Base-by-base conservation (phyloP, 1,140 invertebrate genomes). In the Venustaconcha ellipsiformis region DNA sequence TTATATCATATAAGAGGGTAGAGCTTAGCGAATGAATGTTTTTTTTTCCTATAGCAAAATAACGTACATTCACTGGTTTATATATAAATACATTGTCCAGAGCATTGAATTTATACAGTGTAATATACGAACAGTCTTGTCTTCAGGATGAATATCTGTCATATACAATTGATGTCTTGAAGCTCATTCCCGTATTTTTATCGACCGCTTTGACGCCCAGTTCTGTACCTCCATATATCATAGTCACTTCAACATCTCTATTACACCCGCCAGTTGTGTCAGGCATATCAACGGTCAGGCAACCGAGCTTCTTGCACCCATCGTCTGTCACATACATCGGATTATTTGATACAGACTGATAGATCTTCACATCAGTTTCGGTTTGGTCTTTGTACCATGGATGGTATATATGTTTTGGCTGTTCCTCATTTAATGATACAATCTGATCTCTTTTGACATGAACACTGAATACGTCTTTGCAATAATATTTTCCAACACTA, bases 161-260 rank as follows among this genome's bases (percentile, higher is more conserved):
- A 8, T 37, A 37, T 26, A 26, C 26, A 26, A 26, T 26, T 26
- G 26, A 55, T 14, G 71, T 64, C 13, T 65, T 73, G 63, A n/a
- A 73, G 17, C 59, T 57, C 37, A 62, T 68, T 14, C 67, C 73
- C 6, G 73, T 62, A 3, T 20, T 30, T 55, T 58, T 68, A 15
- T 74, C 73, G n/a, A 8, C 56, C 17, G 73, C 58, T n/a, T 60
- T 67, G 11, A 68, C 66, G 23, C 57, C 60, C 57, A 74, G 37
- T 57, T 74, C 56, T n/a, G 73, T 74, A 2, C 66, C 73, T 17
- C 73, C 73, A 64, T 74, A 74, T 11, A 68, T 74, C 73, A 74
- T 68, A 3, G 17, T 67, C 23, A 74, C 73, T 17, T 59, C 30
- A 63, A n/a, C 66, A 20, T 74, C 20, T n/a, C 67, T 23, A 6